Evolutionary conservation across 2,888 invertebrate species (phyloP), one percentile per base, ranked within the genome.

Genomic region (Polymixis flavicincta): DNA sequence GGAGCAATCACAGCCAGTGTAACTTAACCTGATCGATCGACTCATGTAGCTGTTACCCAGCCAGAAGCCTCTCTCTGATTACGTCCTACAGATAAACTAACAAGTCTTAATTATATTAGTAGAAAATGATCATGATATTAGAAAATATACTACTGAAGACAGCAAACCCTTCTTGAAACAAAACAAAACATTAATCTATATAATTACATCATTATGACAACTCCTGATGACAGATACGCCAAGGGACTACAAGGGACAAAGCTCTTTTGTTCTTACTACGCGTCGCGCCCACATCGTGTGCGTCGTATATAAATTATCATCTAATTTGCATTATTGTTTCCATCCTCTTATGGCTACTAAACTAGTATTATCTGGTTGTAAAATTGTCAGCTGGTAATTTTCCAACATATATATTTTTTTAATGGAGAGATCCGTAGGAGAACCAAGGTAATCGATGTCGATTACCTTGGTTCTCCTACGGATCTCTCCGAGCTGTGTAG

Each of bases 221-320:
- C 25, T 22, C 32, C 50, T 57, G 22, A 71, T 37, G 45, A 77
- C n/a, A 25, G 22, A 48, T 60, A 48, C 54, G 22, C 32, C 28
- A 32, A 72, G 63, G 32, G 59, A 55, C 37, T 22, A 48, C 9
- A 22, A 71, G 54, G 55, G 8, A 74, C 82, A 57, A 78, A 82
- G 70, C 19, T 73, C 59, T 60, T 78, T 81, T 81, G 81, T 81
- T 48, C 63, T 32, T 2, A 57, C 57, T 42, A 60, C 71, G 55
- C 19, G 9, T 25, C 14, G 57, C 80, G 6, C 70, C 54, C 48
- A 82, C 72, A 14, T 45, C 42, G 42, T 57, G 59, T 9, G 63
- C 81, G 67, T n/a, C n/a, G 70, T 48, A 28, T 13, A 74, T 70
- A 70, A 55, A 74, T 81, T 82, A 82, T 22, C 63, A 78, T 78